A percentile compares a stretch with the other conserved stretches of the same genome.
phyloP scores from a whole-genome alignment of 1,140 invertebrate genomes.

The Drosophila eugracilis region DNA sequence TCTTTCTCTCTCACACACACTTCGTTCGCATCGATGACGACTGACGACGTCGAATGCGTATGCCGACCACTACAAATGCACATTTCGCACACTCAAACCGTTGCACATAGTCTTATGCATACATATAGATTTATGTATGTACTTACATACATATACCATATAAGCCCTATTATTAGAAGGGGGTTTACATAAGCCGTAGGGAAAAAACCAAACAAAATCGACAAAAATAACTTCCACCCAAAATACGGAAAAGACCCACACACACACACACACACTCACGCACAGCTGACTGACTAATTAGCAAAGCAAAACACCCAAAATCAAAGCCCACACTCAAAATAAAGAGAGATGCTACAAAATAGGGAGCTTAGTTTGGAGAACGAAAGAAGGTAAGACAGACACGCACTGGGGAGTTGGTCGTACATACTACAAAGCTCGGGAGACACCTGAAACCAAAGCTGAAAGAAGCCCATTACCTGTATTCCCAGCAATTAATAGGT shows the following conservation, averaged over 20 bases:
- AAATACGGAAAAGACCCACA: slow-evolving; percentile 45
- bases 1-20: slow-evolving; percentile 6
- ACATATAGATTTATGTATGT: background rate
- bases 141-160: slow-evolving; percentile 1
- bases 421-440: slow-evolving; percentile 8
- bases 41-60: slow-evolving; percentile 49
- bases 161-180: slow-evolving; percentile 7
- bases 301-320: slow-evolving; percentile 44
- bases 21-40: slow-evolving; percentile 44
- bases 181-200: slow-evolving; percentile 19
- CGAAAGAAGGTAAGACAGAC: slow-evolving; percentile 9
- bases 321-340: slow-evolving; percentile 17
- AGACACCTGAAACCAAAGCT: slow-evolving; percentile 43
- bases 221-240: slow-evolving; percentile 21
- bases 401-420: slow-evolving; percentile 34
- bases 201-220: slow-evolving; percentile 13
- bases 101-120: background rate
- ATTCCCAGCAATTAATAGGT: slow-evolving; percentile 8
- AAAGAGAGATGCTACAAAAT: slow-evolving; percentile 12
- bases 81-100: slow-evolving; percentile 21
- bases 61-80: slow-evolving; percentile 34
- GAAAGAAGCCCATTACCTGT: background rate
- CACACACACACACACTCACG: slow-evolving; percentile 2
- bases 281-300: slow-evolving; percentile 71
- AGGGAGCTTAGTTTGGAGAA: slow-evolving; percentile 7